These are phyloP conservation scores for Cathartes aura DNA, from an alignment of 2,113 vertebrate species.

Conservation along the genomic window DNA sequence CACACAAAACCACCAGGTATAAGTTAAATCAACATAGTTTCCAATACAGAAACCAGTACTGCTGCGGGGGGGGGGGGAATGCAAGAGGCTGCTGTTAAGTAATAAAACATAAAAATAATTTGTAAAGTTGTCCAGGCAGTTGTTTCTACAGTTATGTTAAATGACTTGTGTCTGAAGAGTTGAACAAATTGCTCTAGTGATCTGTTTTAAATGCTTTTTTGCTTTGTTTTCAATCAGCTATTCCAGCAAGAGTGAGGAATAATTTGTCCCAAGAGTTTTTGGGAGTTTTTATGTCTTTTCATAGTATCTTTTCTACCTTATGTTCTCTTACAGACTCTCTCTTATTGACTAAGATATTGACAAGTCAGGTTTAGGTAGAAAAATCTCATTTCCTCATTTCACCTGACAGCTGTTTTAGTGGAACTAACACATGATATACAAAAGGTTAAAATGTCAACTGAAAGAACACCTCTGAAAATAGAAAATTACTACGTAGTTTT, in stretches of 20 bases:
- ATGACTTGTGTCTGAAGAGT: neutral
- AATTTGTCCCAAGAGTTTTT: neutral
- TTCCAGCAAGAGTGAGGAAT: neutral
- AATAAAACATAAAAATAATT: neutral
- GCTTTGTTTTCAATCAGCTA: neutral
- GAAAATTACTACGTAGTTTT: neutral
- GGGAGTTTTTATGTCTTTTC: neutral
- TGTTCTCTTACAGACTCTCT: neutral
- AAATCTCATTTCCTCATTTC: neutral
- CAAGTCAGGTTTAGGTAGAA: neutral
- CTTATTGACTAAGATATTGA: neutral
- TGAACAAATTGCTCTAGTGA: neutral
- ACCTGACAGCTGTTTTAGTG: neutral
- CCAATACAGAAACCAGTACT: neutral
- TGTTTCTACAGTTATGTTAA: neutral
- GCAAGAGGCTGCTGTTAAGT: neutral
- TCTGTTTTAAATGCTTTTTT: neutral
- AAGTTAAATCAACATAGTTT: neutral
- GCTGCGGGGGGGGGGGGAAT: no score
- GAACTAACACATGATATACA: neutral
- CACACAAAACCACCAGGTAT: neutral
- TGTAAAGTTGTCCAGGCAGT: neutral
- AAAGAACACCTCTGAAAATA: neutral
- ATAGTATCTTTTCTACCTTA: neutral
- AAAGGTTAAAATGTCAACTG: neutral